Percentiles rank a stretch among this genome's conserved stretches.
phyloP scores from a whole-genome alignment of 53 echinoderm and acorn worm species.

The Antedon mediterranea region DNA sequence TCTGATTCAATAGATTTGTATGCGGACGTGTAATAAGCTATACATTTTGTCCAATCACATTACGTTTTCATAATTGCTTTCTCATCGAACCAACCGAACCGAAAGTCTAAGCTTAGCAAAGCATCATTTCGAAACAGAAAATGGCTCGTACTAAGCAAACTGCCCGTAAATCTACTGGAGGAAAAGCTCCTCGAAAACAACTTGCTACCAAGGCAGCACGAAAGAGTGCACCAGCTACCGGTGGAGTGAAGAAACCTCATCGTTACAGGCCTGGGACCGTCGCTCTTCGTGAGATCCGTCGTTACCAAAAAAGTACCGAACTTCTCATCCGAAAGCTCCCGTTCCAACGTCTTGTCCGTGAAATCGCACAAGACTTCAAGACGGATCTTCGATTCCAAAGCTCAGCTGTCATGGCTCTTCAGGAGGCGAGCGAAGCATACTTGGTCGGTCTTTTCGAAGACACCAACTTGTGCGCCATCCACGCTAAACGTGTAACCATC shows the following conservation, averaged over 20 bases:
- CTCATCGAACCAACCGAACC: too few relatives aligned
- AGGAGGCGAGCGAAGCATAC: constrained; percentile 87
- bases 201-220: constrained; percentile 50
- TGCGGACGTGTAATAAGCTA: too few relatives aligned
- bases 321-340: constrained; percentile 72
- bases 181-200: constrained; percentile 51
- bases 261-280: constrained; percentile 64
- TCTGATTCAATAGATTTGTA: too few relatives aligned
- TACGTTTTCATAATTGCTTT: too few relatives aligned
- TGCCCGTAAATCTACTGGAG: constrained; percentile 50
- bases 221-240: constrained; percentile 61
- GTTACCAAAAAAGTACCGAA: constrained; percentile 57
- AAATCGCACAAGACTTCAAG: constrained; percentile 92
- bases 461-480: constrained; percentile 92
- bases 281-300: constrained; percentile 55
- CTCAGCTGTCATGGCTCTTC: constrained; percentile 78
- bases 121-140: too few relatives aligned
- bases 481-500: constrained; percentile 92
- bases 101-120: too few relatives aligned
- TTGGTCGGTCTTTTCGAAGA: constrained; percentile 83
- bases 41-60: too few relatives aligned
- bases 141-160: constrained; percentile 69
- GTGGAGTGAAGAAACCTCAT: constrained; percentile 67
- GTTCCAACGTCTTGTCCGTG: constrained; percentile 90
- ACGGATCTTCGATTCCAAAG: constrained; percentile 92